phyloP scores from a whole-genome alignment of 2,888 invertebrate genomes.

The Chrysolina oricalcia region DNA sequence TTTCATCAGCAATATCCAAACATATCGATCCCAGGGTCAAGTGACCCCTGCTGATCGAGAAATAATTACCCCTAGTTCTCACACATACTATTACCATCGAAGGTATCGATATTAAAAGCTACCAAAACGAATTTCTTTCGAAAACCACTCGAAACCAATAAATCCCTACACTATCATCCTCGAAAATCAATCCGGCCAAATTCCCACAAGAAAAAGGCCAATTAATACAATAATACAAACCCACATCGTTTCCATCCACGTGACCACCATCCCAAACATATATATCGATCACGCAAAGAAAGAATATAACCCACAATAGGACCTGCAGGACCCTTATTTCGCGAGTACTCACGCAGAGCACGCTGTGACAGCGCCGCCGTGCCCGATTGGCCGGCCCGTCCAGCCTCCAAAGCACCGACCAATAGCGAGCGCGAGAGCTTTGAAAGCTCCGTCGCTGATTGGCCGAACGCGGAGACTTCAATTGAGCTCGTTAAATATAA shows the following conservation, averaged over 20 bases:
- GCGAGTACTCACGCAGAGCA: constrained; percentile 7
- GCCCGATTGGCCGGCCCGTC: constrained; percentile 50
- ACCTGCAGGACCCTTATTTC: constrained; percentile 52
- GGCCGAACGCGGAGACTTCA: constrained; percentile 60
- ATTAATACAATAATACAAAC: constrained; percentile 60
- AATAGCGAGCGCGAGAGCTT: constrained; percentile 53
- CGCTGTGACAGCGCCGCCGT: constrained; percentile 31
- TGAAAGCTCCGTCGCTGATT: constrained; percentile 57
- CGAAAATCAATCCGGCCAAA: constrained; percentile 41
- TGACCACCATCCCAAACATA: constrained; percentile 61
- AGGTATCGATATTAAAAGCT: background rate
- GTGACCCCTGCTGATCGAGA: background rate
- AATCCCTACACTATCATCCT: constrained; percentile 30
- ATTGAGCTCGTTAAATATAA: constrained; percentile 73
- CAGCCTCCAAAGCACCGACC: constrained; percentile 53
- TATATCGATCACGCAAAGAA: constrained; percentile 40
- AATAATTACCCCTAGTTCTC: constrained; percentile 12
- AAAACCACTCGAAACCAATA: constrained; percentile 9
- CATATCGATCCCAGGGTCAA: no score
- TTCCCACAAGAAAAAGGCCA: constrained; percentile 67
- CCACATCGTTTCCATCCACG: constrained; percentile 63
- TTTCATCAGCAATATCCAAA: no score
- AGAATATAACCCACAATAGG: constrained; percentile 45
- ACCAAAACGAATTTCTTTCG: constrained; percentile 5
- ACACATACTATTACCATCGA: constrained; percentile 12